Conservation (phyloP, 2,888 invertebrate species). For the Ochlodes sylvanus region DNA sequence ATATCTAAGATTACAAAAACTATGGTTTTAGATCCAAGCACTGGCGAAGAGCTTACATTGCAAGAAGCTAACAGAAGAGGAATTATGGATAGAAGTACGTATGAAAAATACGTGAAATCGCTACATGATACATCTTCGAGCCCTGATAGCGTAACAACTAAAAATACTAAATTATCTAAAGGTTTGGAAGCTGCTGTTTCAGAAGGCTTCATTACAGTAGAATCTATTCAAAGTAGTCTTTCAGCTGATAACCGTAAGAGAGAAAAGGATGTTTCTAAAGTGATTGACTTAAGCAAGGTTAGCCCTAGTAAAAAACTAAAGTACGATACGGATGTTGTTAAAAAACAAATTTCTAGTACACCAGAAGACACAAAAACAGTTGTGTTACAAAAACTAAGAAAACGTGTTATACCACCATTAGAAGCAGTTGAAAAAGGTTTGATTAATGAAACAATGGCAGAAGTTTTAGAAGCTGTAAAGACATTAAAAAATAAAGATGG, state of each 20-base stretch:
- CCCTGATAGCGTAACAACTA: slow-evolving; percentile 42
- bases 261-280: slow-evolving; percentile 63
- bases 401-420: slow-evolving; percentile 89
- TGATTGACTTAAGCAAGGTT: slow-evolving; percentile 85
- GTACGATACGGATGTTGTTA: slow-evolving; percentile 87
- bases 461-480: slow-evolving; percentile 86
- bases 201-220: slow-evolving; percentile 82
- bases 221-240: slow-evolving; percentile 78
- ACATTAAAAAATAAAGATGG: slow-evolving; percentile 85
- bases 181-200: slow-evolving; percentile 83
- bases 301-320: slow-evolving; percentile 87
- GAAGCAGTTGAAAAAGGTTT: slow-evolving; percentile 92
- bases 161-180: slow-evolving; percentile 52
- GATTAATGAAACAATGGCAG: slow-evolving; percentile 90
- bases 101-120: slow-evolving; percentile 77
- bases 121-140: slow-evolving; percentile 58
- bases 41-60: slow-evolving; percentile 90
- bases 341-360: slow-evolving; percentile 81
- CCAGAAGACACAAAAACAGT: slow-evolving; percentile 87
- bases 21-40: slow-evolving; percentile 89
- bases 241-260: slow-evolving; percentile 66
- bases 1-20: slow-evolving; percentile 65
- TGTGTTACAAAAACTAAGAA: slow-evolving; percentile 91
- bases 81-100: slow-evolving; percentile 84
- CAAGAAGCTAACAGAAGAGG: slow-evolving; percentile 88